These are phyloP conservation scores for Drosophila recens DNA, from an alignment of 2,888 invertebrate genomes.

Conservation along the genomic window DNA sequence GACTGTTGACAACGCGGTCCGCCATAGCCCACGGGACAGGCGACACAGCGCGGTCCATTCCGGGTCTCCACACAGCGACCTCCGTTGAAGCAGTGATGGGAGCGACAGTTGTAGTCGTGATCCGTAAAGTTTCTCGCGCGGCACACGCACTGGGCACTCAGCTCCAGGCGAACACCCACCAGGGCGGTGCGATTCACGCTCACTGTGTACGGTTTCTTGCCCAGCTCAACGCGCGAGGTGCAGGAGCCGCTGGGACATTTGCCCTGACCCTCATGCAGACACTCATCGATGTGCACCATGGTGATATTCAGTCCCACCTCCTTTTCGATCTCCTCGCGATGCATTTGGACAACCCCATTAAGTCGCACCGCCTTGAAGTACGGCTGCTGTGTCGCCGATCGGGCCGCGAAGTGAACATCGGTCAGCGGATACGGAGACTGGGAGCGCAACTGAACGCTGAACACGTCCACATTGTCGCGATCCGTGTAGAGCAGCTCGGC, in stretches of 20 bases:
- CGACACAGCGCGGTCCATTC: conserved; percentile 92
- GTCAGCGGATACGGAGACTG: conserved; percentile 94
- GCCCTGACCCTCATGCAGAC: conserved; percentile 91
- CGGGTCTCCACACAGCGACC: conserved; percentile 97
- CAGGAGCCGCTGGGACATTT: conserved; percentile 97
- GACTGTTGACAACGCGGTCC: conserved; percentile 99
- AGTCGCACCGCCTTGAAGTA: conserved; percentile 97
- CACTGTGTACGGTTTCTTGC: conserved; percentile 94
- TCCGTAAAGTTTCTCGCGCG: conserved; percentile 94
- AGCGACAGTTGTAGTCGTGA: conserved; percentile 94
- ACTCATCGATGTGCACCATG: conserved; percentile 99
- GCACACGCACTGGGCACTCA: conserved; percentile 95
- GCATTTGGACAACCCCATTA: conserved; percentile 96
- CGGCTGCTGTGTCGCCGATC: conserved; percentile 90
- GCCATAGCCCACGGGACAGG: conserved; percentile 95
- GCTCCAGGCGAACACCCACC: conserved; percentile 97
- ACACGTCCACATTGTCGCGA: conserved; percentile 96
- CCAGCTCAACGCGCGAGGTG: conserved; percentile 93
- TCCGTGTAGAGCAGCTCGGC: conserved; percentile 93
- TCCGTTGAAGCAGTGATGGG: conserved; percentile 96
- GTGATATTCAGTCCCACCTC: conserved; percentile 97
- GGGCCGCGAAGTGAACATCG: conserved; percentile 96
- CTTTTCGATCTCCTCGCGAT: conserved; percentile 95
- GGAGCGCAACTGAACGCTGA: conserved; percentile 95
- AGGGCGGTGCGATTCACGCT: conserved; percentile 98